Conservation (phyloP, 2,113 vertebrate species). For the Myodes glareolus region DNA sequence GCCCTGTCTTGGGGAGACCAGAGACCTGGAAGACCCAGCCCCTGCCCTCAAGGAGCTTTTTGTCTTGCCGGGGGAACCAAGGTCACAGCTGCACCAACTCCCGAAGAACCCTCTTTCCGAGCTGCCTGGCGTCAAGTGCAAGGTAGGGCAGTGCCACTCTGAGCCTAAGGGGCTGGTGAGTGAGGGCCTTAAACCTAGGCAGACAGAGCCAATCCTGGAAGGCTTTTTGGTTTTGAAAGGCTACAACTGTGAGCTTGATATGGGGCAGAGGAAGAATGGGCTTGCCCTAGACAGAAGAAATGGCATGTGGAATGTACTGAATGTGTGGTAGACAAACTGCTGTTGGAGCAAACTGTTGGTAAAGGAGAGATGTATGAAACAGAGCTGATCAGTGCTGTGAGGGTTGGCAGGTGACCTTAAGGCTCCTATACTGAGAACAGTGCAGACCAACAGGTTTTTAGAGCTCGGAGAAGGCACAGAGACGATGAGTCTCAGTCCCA, state of each 20-base stretch:
- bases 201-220: constrained; percentile 10
- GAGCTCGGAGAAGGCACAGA: neutral
- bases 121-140: constrained; percentile 82
- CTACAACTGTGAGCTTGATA: constrained; percentile 28
- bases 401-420: neutral
- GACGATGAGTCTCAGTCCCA: neutral
- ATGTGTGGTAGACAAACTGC: neutral
- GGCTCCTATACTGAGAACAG: neutral
- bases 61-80: constrained; percentile 80
- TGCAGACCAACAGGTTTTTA: neutral
- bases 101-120: constrained; percentile 83
- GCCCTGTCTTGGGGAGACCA: constrained; percentile 82
- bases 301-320: neutral
- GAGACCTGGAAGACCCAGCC: constrained; percentile 81
- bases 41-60: constrained; percentile 83
- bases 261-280: constrained; percentile 36
- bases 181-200: constrained; percentile 60
- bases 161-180: constrained; percentile 77
- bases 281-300: constrained; percentile 3
- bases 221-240: constrained; percentile 51
- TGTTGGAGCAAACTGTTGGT: neutral
- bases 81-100: constrained; percentile 78
- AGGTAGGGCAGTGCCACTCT: constrained; percentile 80
- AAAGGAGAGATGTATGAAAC: neutral
- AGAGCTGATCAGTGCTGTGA: neutral